Conservation (phyloP, 92 coral and sea anemone species). For the Ricordea florida region DNA sequence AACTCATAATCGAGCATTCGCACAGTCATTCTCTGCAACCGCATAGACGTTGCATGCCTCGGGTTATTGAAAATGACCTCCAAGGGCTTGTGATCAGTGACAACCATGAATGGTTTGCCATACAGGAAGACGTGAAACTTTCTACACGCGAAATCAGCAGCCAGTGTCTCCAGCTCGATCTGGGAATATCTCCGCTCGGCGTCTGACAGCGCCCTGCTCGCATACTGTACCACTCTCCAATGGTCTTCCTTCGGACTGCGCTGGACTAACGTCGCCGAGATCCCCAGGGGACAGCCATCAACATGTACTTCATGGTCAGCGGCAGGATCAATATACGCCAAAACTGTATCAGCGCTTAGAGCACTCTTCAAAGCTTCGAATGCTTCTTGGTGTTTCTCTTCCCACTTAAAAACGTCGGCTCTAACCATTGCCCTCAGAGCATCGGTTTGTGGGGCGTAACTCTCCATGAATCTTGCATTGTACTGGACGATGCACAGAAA, state of each 20-base stretch:
- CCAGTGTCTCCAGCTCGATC: constrained; percentile 20
- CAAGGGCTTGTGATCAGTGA: constrained; percentile 25
- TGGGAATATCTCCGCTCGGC: background rate
- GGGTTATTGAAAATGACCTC: constrained; percentile 10
- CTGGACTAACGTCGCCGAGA: constrained; percentile 17
- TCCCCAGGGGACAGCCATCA: constrained; percentile 28
- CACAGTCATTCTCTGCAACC: constrained; percentile 7
- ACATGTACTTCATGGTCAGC: constrained; percentile 45
- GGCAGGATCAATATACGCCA: constrained; percentile 23
- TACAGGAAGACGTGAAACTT: constrained; percentile 1
- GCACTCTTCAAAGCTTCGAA: constrained; percentile 8
- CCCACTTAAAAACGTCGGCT: constrained; percentile 4
- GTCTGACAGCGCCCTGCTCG: constrained; percentile 5
- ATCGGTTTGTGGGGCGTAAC: background rate
- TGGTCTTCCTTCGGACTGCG: background rate
- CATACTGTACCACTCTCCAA: constrained; percentile 11
- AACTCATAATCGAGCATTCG: constrained; percentile 4
- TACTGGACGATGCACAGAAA: constrained; percentile 37
- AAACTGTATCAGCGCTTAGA: constrained; percentile 1
- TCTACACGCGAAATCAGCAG: constrained; percentile 7
- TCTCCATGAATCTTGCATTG: constrained; percentile 20
- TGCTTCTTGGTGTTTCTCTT: constrained; percentile 15
- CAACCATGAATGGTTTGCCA: background rate
- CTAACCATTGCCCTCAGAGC: constrained; percentile 9
- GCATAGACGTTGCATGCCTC: background rate